phyloP scores from a whole-genome alignment of 2,113 vertebrate genomes.

The Aldabrachelys gigantea region DNA sequence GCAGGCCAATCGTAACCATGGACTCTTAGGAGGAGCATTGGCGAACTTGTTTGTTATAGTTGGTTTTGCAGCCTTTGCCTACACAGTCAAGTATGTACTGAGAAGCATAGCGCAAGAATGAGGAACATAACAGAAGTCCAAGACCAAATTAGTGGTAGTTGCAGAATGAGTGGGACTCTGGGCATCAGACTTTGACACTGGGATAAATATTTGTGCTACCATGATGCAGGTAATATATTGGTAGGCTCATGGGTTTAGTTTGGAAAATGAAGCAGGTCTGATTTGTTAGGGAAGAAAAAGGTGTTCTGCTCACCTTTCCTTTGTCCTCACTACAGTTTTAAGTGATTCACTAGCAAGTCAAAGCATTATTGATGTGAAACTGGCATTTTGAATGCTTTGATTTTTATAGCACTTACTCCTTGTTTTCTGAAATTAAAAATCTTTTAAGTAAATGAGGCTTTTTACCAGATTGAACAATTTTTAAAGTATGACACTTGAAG shows the following conservation, averaged over 20 bases:
- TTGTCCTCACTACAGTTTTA: not conserved
- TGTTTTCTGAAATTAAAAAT: conserved; percentile 16
- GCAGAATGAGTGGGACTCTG: conserved; percentile 56
- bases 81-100: conserved; percentile 98
- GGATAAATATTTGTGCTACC: conserved; percentile 45
- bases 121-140: conserved; percentile 50
- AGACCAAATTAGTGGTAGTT: conserved; percentile 63
- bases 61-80: conserved; percentile 97
- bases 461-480: conserved; percentile 70
- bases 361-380: not conserved
- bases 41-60: conserved; percentile 98
- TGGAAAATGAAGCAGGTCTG: not conserved
- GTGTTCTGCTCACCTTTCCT: not conserved
- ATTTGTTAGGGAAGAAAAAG: not conserved
- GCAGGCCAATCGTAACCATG: conserved; percentile 95
- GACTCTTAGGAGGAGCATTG: conserved; percentile 95
- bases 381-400: conserved; percentile 45
- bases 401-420: conserved; percentile 42
- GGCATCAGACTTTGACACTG: conserved; percentile 34
- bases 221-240: conserved; percentile 24
- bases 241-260: conserved; percentile 73
- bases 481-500: conserved; percentile 15
- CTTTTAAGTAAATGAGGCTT: conserved; percentile 64
- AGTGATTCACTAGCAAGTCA: conserved; percentile 11
- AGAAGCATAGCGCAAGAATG: conserved; percentile 98